phyloP scores from a whole-genome alignment of 64 coral and sea anemone species.

The Platygyra sinensis region DNA sequence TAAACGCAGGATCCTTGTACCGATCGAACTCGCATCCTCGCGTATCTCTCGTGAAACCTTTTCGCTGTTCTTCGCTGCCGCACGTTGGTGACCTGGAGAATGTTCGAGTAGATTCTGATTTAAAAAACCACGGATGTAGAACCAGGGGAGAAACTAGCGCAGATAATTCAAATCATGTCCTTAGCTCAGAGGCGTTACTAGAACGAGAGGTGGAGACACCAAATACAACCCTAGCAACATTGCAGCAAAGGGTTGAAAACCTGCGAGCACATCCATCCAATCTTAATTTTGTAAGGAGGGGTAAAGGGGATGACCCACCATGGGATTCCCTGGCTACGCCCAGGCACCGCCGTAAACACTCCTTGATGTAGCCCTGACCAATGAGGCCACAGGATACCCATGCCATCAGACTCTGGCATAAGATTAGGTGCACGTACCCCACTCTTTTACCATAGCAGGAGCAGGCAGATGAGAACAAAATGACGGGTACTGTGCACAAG shows the following conservation, averaged over 20 bases:
- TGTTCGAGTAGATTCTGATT: slow-evolving; percentile 62
- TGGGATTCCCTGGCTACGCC: slow-evolving; percentile 35
- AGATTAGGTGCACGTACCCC: not conserved
- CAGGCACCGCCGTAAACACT: slow-evolving; percentile 46
- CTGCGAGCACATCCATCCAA: slow-evolving; percentile 55
- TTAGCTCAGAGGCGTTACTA: not conserved
- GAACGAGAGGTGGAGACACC: slow-evolving; percentile 6
- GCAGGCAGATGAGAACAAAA: not conserved
- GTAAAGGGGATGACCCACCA: slow-evolving; percentile 32
- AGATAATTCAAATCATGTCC: not conserved
- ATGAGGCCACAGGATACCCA: slow-evolving; percentile 57
- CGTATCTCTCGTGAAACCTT: slow-evolving; percentile 52
- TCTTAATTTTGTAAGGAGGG: slow-evolving; percentile 69
- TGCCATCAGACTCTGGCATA: slow-evolving; percentile 24
- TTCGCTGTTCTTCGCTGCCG: slow-evolving; percentile 57
- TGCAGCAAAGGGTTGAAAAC: slow-evolving; percentile 61
- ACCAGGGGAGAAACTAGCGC: not conserved
- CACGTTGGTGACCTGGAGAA: slow-evolving; percentile 46
- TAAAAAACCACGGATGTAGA: slow-evolving; percentile 5
- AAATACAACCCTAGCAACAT: not conserved
- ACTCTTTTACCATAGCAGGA: not conserved
- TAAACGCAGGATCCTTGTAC: slow-evolving; percentile 31
- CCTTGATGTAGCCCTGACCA: slow-evolving; percentile 46
- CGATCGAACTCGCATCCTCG: slow-evolving; percentile 61
- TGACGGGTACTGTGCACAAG: not conserved